These are phyloP conservation scores for Thalassoma bifasciatum DNA, from an alignment of 2,113 vertebrate species.

Conservation along the genomic window DNA sequence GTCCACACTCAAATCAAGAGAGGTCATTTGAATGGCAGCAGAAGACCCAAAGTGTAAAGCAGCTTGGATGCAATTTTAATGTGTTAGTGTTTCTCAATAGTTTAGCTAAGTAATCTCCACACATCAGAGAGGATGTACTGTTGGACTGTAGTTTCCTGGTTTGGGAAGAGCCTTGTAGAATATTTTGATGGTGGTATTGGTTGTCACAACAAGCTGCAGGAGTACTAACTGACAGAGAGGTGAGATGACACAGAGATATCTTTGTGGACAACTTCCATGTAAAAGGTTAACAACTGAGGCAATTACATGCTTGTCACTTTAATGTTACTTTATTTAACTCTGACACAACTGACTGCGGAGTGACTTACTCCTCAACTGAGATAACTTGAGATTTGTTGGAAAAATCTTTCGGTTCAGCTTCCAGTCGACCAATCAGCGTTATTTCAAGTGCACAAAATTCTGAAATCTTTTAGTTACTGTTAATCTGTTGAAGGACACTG, in stretches of 20 bases:
- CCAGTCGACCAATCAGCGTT: too few species aligned
- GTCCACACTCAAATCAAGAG: conserved; percentile 6
- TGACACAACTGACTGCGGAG: background rate
- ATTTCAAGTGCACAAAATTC: too few species aligned
- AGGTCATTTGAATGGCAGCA: conserved; percentile 13
- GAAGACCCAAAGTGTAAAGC: conserved; percentile 12
- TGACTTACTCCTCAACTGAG: too few species aligned
- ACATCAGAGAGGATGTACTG: background rate
- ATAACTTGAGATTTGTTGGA: too few species aligned
- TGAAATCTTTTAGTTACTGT: too few species aligned
- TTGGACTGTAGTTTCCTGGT: background rate
- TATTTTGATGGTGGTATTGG: too few species aligned
- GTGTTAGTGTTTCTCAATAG: conserved; percentile 4
- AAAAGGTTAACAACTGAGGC: conserved; percentile 8
- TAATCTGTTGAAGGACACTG: too few species aligned
- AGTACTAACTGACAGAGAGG: background rate
- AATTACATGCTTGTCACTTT: conserved; percentile 23
- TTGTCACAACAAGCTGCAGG: background rate
- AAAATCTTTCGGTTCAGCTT: too few species aligned
- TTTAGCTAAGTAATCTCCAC: background rate
- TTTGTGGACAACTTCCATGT: conserved; percentile 1
- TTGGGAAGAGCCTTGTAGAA: background rate
- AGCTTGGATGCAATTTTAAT: background rate
- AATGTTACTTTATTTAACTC: background rate
- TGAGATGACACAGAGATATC: background rate